Evolutionary conservation across 2,113 vertebrate genomes (phyloP).

Genomic region (Xiphias gladius): DNA sequence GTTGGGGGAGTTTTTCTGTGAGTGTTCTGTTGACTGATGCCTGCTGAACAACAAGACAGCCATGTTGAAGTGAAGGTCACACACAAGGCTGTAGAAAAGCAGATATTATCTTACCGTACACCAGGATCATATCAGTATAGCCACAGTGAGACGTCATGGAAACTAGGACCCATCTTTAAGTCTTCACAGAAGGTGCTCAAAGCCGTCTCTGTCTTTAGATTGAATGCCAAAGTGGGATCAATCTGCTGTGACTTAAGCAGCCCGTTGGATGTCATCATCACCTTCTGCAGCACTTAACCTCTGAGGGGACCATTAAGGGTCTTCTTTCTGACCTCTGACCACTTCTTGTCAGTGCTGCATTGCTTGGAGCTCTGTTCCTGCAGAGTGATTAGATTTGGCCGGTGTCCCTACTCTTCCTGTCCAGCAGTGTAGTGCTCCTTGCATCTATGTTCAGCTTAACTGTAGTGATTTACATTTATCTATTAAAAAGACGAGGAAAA

Average conservation of each 20-base stretch:
- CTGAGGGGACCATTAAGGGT: conserved; percentile 28
- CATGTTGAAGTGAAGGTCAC: conserved; percentile 65
- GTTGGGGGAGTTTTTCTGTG: conserved; percentile 21
- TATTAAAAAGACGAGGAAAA: conserved; percentile 30
- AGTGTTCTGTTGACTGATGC: conserved; percentile 42
- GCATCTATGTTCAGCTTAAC: conserved; percentile 5
- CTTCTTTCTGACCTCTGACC: conserved; percentile 66
- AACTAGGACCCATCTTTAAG: conserved; percentile 10
- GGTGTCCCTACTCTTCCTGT: conserved; percentile 22
- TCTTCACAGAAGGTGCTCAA: neutral
- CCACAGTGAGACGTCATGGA: conserved; percentile 22
- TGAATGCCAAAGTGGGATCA: conserved; percentile 45
- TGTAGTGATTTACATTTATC: conserved; percentile 28
- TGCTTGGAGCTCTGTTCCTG: conserved; percentile 47
- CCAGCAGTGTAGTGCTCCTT: conserved; percentile 8
- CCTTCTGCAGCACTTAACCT: conserved; percentile 63
- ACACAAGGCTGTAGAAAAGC: conserved; percentile 24
- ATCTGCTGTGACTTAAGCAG: conserved; percentile 39
- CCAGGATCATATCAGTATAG: conserved; percentile 25
- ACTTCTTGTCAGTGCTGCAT: conserved; percentile 52
- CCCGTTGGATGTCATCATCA: conserved; percentile 49
- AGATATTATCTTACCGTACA: conserved; percentile 32
- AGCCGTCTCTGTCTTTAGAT: conserved; percentile 24
- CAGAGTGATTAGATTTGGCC: conserved; percentile 56
- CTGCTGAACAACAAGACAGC: conserved; percentile 49